Conservation (phyloP, 2,888 invertebrate species). For the Cataglyphis altisquamis region DNA sequence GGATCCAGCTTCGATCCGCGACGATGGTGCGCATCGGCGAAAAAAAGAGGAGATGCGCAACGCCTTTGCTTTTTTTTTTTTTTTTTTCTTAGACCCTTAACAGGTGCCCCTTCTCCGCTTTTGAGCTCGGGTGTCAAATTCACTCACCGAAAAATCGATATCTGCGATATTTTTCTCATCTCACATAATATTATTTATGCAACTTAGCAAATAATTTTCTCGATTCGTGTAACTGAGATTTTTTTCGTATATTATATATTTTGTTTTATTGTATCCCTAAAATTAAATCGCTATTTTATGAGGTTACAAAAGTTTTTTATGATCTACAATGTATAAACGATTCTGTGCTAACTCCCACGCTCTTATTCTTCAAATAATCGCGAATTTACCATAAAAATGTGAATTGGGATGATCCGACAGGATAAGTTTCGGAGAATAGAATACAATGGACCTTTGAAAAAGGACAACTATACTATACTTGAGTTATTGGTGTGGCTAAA, state of each 20-base stretch:
- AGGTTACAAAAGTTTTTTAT: background rate
- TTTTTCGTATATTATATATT: background rate
- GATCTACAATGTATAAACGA: conserved; percentile 74
- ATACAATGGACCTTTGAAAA: conserved; percentile 72
- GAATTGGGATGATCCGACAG: conserved; percentile 73
- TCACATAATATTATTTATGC: background rate
- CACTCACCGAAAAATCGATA: conserved; percentile 67
- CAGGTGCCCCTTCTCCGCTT: conserved; percentile 70
- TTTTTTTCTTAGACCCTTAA: conserved; percentile 65
- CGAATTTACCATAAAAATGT: conserved; percentile 81
- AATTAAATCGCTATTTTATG: background rate
- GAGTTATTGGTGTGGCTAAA: conserved; percentile 82
- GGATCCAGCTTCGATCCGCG: conserved; percentile 78
- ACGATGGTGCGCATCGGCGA: conserved; percentile 62
- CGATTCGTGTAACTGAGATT: background rate
- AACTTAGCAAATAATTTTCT: conserved; percentile 5
- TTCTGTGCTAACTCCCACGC: conserved; percentile 84
- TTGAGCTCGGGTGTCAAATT: conserved; percentile 63
- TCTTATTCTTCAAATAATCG: conserved; percentile 81
- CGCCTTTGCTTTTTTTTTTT: conserved; percentile 58
- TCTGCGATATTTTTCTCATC: conserved; percentile 51
- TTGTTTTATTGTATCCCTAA: background rate
- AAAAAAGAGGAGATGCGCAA: conserved; percentile 51
- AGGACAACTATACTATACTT: conserved; percentile 77
- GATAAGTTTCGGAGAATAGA: conserved; percentile 62